Conservation (phyloP, 1,140 invertebrate species). For the Neodiprion pinetum region DNA sequence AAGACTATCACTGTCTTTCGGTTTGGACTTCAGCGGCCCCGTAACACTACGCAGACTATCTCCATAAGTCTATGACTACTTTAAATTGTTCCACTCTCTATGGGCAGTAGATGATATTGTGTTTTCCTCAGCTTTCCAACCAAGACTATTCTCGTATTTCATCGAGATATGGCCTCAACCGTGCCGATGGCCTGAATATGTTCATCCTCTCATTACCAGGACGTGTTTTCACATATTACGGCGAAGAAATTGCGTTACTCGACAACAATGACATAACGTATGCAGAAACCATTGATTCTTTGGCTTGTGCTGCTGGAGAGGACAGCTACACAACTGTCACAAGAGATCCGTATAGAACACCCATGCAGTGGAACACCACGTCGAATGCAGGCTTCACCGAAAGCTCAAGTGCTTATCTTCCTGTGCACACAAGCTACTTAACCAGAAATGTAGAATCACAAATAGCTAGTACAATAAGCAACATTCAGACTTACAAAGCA, state of each 20-base stretch:
- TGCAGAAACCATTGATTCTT: slow-evolving; percentile 65
- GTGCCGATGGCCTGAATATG: slow-evolving; percentile 75
- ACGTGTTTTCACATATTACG: slow-evolving; percentile 79
- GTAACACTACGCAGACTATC: too few relatives aligned
- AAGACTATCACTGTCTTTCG: too few relatives aligned
- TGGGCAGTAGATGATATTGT: neutral
- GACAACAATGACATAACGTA: slow-evolving; percentile 63
- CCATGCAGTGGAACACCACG: slow-evolving; percentile 76
- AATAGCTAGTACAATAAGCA: slow-evolving; percentile 50
- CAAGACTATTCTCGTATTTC: slow-evolving; percentile 70
- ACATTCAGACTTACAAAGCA: slow-evolving; percentile 61
- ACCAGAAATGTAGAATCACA: slow-evolving; percentile 62
- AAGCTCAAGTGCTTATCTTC: slow-evolving; percentile 71
- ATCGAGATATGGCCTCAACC: slow-evolving; percentile 65
- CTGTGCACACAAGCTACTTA: slow-evolving; percentile 65
- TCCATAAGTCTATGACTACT: too few relatives aligned
- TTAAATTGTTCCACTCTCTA: neutral
- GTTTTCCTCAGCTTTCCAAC: slow-evolving; percentile 66
- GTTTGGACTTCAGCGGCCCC: too few relatives aligned
- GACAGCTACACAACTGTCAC: slow-evolving; percentile 53
- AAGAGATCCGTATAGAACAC: slow-evolving; percentile 68
- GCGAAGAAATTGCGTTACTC: slow-evolving; percentile 76
- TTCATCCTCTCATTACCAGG: slow-evolving; percentile 77
- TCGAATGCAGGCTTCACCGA: slow-evolving; percentile 70
- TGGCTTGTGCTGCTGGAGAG: slow-evolving; percentile 60